These are phyloP conservation scores for Serranus cabrilla DNA, from an alignment of 2,797 vertebrate genomes.

Conservation along the genomic window DNA sequence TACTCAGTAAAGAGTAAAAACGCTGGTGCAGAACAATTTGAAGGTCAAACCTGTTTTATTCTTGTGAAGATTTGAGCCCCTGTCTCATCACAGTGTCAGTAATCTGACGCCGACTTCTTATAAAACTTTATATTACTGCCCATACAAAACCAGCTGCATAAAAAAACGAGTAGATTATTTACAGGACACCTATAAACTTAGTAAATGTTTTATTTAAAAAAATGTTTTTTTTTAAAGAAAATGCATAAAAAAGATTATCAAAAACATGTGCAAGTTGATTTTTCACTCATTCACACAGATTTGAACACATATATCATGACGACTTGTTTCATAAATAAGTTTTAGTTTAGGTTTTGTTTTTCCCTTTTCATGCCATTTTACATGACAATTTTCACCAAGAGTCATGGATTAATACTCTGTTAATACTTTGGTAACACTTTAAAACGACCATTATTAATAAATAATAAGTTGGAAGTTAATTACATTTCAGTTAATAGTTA, in stretches of 20 bases:
- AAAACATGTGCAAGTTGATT: constrained; percentile 11
- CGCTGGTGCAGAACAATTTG: not conserved
- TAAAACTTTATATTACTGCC: not conserved
- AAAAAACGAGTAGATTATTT: constrained; percentile 17
- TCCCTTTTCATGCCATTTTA: constrained; percentile 11
- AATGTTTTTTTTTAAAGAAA: constrained; percentile 1
- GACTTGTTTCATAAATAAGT: not conserved
- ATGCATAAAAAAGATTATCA: constrained; percentile 8
- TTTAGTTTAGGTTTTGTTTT: constrained; percentile 6
- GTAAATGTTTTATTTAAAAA: constrained; percentile 29
- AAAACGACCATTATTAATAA: too few species aligned
- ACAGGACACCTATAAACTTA: constrained; percentile 11
- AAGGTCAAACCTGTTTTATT: constrained; percentile 8
- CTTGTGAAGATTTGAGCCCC: not conserved
- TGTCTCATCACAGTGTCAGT: not conserved
- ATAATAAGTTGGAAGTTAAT: too few species aligned
- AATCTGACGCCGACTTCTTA: not conserved
- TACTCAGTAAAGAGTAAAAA: constrained; percentile 25
- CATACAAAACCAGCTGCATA: not conserved
- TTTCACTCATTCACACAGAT: not conserved
- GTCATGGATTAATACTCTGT: not conserved
- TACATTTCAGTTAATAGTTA: too few species aligned
- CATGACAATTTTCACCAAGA: not conserved
- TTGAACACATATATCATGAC: not conserved
- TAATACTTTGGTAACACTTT: not conserved